Base-by-base conservation (phyloP, 2,888 invertebrate species). In the Micropterix aruncella region DNA sequence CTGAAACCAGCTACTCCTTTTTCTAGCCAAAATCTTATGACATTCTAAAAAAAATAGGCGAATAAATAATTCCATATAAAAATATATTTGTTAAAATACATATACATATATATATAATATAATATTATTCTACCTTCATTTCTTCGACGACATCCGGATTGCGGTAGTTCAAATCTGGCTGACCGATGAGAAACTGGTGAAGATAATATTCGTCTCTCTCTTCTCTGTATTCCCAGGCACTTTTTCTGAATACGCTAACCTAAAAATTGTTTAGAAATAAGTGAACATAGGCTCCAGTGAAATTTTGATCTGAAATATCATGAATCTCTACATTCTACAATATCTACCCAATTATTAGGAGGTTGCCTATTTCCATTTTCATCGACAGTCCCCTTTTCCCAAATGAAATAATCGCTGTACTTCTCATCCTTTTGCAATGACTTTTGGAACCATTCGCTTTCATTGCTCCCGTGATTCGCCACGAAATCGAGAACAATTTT, bases 1-100 rank as follows among this genome's bases (percentile, higher is more conserved):
- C 92, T 77, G 56, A 94, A 90, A 1, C 94, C 95, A 56, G 87
- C 80, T 0, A 87, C 74, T 2, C 86, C 87, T 50, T 73, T 72
- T 7, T 75, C 71, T 47, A 89, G 55, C 88, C 88, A 89, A 55
- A 75, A 83, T 38, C 58, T 60, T 17, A 87, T 52, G 1, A 76
- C 66, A 1, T 73, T 63, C 74, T 80, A 46, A 45, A 55, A 52
- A 48, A 36, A 12, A 40, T 27, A n/a, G n/a, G n/a, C n/a, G n/a
- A n/a, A n/a, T n/a, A n/a, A n/a, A n/a, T n/a, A n/a, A n/a, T n/a
- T n/a, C n/a, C n/a, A n/a, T n/a, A n/a, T n/a, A n/a, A n/a, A n/a
- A n/a, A n/a, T n/a, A n/a, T n/a, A n/a, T n/a, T n/a, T n/a, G n/a
- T n/a, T n/a, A n/a, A n/a, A n/a, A n/a, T n/a, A n/a, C n/a, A n/a